These are phyloP conservation scores for Sibirionetta formosa DNA, from an alignment of 2,797 vertebrate species.

Conservation along the genomic window DNA sequence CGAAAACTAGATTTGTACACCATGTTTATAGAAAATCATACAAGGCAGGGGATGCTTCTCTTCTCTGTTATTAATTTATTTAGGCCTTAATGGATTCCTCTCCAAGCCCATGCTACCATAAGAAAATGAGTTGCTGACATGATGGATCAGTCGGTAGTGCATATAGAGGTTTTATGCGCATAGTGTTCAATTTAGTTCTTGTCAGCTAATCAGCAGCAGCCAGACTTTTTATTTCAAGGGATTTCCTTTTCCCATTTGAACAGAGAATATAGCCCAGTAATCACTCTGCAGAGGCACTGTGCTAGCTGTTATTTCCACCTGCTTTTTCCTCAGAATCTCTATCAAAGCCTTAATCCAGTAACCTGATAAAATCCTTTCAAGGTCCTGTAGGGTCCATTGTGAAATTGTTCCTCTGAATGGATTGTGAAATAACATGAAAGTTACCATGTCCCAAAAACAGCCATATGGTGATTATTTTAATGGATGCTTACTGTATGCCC, in stretches of 20 bases:
- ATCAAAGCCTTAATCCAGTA: conserved; percentile 62
- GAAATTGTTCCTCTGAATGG: conserved; percentile 57
- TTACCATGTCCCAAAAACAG: conserved; percentile 45
- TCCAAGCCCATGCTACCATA: conserved; percentile 42
- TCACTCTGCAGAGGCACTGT: conserved; percentile 35
- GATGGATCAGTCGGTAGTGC: conserved; percentile 56
- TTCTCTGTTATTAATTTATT: conserved; percentile 48
- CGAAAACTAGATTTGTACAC: neutral
- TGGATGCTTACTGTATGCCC: conserved; percentile 59
- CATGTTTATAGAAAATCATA: neutral
- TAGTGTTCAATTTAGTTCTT: conserved; percentile 65
- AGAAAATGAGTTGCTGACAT: conserved; percentile 67
- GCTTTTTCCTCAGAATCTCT: conserved; percentile 53
- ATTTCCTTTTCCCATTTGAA: conserved; percentile 73
- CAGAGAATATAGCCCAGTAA: conserved; percentile 55
- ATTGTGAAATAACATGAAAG: conserved; percentile 39
- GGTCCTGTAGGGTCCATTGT: conserved; percentile 49
- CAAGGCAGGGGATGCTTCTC: neutral
- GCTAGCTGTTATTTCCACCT: conserved; percentile 59
- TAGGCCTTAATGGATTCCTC: conserved; percentile 49
- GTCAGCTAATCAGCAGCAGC: conserved; percentile 70
- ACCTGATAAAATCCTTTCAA: conserved; percentile 68
- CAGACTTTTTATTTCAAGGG: conserved; percentile 74
- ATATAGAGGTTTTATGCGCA: conserved; percentile 41
- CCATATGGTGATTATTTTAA: conserved; percentile 74